Evolutionary conservation across 2,113 vertebrate genomes (phyloP), one percentile per base, ranked within the genome.

Genomic region (Vimba vimba): DNA sequence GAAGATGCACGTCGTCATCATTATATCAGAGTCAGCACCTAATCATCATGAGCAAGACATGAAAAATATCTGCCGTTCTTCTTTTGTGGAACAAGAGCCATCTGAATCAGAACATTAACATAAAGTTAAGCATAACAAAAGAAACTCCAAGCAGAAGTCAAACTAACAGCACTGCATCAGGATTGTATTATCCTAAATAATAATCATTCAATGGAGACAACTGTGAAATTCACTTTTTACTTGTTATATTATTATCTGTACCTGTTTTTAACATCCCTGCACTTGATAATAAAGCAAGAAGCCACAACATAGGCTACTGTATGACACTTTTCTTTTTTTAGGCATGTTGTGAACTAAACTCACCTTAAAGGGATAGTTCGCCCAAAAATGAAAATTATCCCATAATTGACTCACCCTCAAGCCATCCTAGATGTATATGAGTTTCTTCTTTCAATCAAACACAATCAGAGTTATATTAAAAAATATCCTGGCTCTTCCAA

Each of bases 1-100:
- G 75, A 64, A 80, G 79, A 47, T 80, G n/a, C 27, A 80, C 79
- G 59, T 64, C 39, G 4, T 80, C 36, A 66, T 80, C 79, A 80
- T 64, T 80, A 80, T 30, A 80, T 80, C 59, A 30, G 60, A 80
- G 79, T 80, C 79, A 80, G 79, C 79, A 80, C 79, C 79, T 80
- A 80, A 80, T 80, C 79, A 64, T 80, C 79, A 64, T 80, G 59
- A 66, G 59, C 60, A 6, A 64, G 79, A 80, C 60, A 64, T 64
- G 79, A 80, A 12, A 80, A 64, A 64, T 64, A 64, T 80, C 59
- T 21, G 9, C 12, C 23, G 39, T 64, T 64, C 59, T 45, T 27
- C 25, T 80, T 64, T 64, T 64, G 78, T 80, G 57, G 59, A 80
- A 64, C 78, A 80, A 25, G 43, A 47, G 71, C 43, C 68, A 62